A percentile compares a stretch with the other conserved stretches of the same genome.
Evolutionary conservation across 2,797 vertebrate species (phyloP).

Genomic region (Scarus forsteni): DNA sequence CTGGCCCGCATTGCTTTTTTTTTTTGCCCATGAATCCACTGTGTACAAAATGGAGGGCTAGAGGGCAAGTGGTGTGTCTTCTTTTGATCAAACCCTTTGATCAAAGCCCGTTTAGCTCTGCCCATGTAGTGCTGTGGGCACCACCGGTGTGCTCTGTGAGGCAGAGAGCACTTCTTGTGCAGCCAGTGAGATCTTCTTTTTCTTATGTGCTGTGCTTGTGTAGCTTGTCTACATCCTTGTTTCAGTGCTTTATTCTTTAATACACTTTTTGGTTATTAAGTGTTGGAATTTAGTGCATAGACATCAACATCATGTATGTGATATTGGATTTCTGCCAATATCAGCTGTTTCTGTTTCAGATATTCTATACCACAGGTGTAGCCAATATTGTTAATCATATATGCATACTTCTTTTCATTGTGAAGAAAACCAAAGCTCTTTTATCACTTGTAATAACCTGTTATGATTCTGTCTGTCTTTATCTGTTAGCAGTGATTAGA

Average conservation of each 20-base stretch:
- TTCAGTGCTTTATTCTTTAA: constrained; percentile 21
- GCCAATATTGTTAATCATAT: too few species aligned
- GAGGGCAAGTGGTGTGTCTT: constrained; percentile 83
- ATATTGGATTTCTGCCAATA: too few species aligned
- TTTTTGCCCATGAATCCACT: constrained; percentile 74
- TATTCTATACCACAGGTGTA: too few species aligned
- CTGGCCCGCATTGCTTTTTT: constrained; percentile 74
- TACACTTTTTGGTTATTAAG: background rate
- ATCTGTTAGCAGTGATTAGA: too few species aligned
- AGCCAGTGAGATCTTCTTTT: constrained; percentile 65
- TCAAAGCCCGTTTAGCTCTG: constrained; percentile 85
- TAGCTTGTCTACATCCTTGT: constrained; percentile 26
- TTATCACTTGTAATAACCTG: too few species aligned
- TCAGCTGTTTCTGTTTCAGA: too few species aligned
- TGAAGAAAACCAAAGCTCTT: too few species aligned
- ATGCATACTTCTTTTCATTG: too few species aligned
- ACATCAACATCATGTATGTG: too few species aligned
- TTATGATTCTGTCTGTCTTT: too few species aligned
- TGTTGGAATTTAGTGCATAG: too few species aligned
- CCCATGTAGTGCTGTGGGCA: constrained; percentile 85
- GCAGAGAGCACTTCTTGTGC: constrained; percentile 62
- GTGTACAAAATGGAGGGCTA: constrained; percentile 83
- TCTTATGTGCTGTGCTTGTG: constrained; percentile 49
- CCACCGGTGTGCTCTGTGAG: constrained; percentile 78
- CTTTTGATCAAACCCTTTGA: constrained; percentile 85